A percentile compares a stretch with the other conserved stretches of the same genome.
Evolutionary conservation across 1,140 invertebrate species (phyloP).

Genomic region (Drosophila truncata): DNA sequence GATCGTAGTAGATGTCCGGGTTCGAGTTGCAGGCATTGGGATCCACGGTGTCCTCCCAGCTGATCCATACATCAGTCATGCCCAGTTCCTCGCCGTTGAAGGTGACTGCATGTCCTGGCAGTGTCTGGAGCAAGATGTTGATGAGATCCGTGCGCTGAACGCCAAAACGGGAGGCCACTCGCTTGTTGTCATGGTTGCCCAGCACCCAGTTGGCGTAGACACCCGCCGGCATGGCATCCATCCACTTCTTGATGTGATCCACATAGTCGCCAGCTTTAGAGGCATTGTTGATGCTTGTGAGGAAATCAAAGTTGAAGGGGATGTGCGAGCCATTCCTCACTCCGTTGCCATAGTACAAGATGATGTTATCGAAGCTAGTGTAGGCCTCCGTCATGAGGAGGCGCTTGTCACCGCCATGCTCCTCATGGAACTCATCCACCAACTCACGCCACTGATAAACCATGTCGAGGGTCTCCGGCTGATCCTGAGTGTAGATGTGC

Average conservation of each 20-base stretch:
- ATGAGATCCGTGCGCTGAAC: slow-evolving; percentile 88
- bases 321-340: slow-evolving; percentile 87
- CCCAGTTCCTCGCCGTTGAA: slow-evolving; percentile 94
- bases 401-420: slow-evolving; percentile 86
- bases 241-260: slow-evolving; percentile 86
- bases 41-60: slow-evolving; percentile 86
- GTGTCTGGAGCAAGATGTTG: slow-evolving; percentile 88
- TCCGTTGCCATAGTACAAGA: slow-evolving; percentile 88
- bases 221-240: slow-evolving; percentile 86
- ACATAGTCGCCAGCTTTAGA: slow-evolving; percentile 87
- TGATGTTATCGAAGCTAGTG: slow-evolving; percentile 86
- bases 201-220: slow-evolving; percentile 87
- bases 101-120: slow-evolving; percentile 89
- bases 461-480: slow-evolving; percentile 87
- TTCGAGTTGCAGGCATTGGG: slow-evolving; percentile 74
- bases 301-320: slow-evolving; percentile 89
- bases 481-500: slow-evolving; percentile 89
- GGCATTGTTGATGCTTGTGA: slow-evolving; percentile 86
- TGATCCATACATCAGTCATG: slow-evolving; percentile 89
- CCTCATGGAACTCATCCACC: slow-evolving; percentile 86
- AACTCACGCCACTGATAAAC: slow-evolving; percentile 88
- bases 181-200: slow-evolving; percentile 89
- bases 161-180: slow-evolving; percentile 89
- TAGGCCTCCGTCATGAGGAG: slow-evolving; percentile 89
- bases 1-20: slow-evolving; percentile 70